These are phyloP conservation scores for Prolemur simus DNA, from an alignment of 2,113 vertebrate genomes.

Conservation along the genomic window DNA sequence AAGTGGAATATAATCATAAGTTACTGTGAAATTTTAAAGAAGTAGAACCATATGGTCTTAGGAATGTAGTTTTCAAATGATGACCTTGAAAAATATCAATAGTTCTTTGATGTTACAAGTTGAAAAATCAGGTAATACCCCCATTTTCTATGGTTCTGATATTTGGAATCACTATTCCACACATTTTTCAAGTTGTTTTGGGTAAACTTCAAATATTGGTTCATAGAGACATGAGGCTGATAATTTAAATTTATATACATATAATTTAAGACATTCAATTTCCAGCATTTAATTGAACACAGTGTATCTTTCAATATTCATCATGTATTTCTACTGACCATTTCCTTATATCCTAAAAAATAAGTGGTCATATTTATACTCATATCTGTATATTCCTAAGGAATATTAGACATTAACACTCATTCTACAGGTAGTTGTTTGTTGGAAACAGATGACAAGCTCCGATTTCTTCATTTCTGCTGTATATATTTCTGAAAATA, in stretches of 20 bases:
- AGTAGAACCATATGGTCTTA: background rate
- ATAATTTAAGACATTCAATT: background rate
- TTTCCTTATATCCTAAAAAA: background rate
- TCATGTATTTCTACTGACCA: background rate
- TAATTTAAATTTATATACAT: background rate
- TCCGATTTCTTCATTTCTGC: background rate
- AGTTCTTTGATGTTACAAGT: background rate
- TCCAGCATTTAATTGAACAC: background rate
- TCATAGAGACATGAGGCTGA: background rate
- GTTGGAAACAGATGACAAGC: background rate
- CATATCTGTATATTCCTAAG: background rate
- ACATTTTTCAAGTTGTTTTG: background rate
- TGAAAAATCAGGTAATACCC: background rate
- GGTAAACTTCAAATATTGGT: background rate
- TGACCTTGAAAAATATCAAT: background rate
- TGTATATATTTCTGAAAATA: background rate
- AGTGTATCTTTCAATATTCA: background rate
- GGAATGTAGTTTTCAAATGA: background rate
- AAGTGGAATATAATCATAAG: background rate
- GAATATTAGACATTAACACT: background rate
- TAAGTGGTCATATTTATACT: background rate
- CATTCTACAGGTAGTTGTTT: background rate
- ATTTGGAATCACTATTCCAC: background rate
- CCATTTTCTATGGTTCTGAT: background rate
- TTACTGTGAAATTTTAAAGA: background rate